Evolutionary conservation across 1,140 invertebrate genomes (phyloP).

Genomic region (Zelostemma sp.): DNA sequence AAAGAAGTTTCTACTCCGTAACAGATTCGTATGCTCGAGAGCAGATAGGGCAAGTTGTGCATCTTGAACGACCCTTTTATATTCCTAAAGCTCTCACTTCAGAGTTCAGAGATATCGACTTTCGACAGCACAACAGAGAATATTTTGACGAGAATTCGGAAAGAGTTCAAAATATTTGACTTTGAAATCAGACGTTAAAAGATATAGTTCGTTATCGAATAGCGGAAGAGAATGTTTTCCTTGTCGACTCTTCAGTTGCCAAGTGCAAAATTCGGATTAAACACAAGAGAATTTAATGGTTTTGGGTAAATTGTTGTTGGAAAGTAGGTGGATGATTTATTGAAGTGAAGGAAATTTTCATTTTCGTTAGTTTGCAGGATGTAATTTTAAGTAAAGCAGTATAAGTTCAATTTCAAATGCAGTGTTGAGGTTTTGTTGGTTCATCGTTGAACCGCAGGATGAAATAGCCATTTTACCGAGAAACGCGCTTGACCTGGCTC

Average conservation of each 20-base stretch:
- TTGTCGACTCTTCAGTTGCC: slow-evolving; percentile 12
- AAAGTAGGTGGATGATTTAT: background rate
- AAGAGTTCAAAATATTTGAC: slow-evolving; percentile 43
- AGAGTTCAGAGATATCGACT: slow-evolving; percentile 40
- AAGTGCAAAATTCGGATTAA: background rate
- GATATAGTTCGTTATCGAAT: slow-evolving; percentile 29
- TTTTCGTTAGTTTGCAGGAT: slow-evolving; percentile 6
- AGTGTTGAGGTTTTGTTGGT: slow-evolving; percentile 34
- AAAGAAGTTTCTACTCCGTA: slow-evolving; percentile 32
- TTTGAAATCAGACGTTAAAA: slow-evolving; percentile 27
- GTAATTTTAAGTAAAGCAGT: slow-evolving; percentile 34
- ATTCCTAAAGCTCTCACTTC: slow-evolving; percentile 46
- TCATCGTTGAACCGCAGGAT: slow-evolving; percentile 41
- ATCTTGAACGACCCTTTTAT: slow-evolving; percentile 48
- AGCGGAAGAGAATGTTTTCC: slow-evolving; percentile 23
- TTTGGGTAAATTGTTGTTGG: too few species aligned
- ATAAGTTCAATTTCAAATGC: slow-evolving; percentile 34
- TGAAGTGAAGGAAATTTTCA: background rate
- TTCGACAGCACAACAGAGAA: slow-evolving; percentile 35
- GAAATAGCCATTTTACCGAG: slow-evolving; percentile 52
- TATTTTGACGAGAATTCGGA: slow-evolving; percentile 46
- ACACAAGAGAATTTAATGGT: background rate
- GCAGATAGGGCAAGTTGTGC: slow-evolving; percentile 46
- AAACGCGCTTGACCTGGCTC: slow-evolving; percentile 41
- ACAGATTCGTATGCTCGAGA: slow-evolving; percentile 42